phyloP scores from a whole-genome alignment of 2,888 invertebrate genomes.

The Volucella inflata region DNA sequence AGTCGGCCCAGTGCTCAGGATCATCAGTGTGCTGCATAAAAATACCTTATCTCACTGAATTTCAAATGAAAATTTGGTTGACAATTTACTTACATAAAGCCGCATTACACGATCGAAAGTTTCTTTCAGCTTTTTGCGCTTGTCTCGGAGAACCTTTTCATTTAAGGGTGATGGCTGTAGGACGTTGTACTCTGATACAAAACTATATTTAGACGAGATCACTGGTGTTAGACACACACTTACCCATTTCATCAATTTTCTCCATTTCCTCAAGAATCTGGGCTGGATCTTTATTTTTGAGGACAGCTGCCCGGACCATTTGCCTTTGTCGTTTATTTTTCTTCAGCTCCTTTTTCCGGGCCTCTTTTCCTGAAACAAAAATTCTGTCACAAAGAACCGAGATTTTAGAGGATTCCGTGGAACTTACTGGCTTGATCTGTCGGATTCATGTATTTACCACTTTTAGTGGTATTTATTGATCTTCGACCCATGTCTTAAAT shows the following conservation, averaged over 20 bases:
- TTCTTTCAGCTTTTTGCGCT: constrained; percentile 96
- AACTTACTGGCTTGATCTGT: constrained; percentile 99
- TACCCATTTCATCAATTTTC: constrained; percentile 99
- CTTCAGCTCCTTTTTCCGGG: constrained; percentile 97
- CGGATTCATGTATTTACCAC: constrained; percentile 99
- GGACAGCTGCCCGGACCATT: constrained; percentile 97
- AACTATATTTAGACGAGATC: constrained; percentile 28
- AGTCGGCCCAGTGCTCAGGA: constrained; percentile 95
- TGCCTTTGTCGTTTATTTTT: constrained; percentile 99
- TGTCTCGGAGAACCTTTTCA: constrained; percentile 98
- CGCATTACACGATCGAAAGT: constrained; percentile 96
- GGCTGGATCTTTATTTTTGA: constrained; percentile 98
- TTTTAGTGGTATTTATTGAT: constrained; percentile 99
- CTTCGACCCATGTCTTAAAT: constrained; percentile 92
- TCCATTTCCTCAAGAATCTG: constrained; percentile 98
- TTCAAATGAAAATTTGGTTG: constrained; percentile 6
- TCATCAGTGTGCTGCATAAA: constrained; percentile 94
- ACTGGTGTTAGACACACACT: constrained; percentile 72
- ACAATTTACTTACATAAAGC: constrained; percentile 93
- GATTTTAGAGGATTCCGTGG: neutral
- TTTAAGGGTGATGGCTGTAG: constrained; percentile 96
- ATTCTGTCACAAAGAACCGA: neutral
- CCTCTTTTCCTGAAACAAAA: constrained; percentile 93
- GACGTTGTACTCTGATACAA: constrained; percentile 93
- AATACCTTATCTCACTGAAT: neutral